Evolutionary conservation across 2,888 invertebrate genomes (phyloP).

Genomic region (Xiphydria camelus): DNA sequence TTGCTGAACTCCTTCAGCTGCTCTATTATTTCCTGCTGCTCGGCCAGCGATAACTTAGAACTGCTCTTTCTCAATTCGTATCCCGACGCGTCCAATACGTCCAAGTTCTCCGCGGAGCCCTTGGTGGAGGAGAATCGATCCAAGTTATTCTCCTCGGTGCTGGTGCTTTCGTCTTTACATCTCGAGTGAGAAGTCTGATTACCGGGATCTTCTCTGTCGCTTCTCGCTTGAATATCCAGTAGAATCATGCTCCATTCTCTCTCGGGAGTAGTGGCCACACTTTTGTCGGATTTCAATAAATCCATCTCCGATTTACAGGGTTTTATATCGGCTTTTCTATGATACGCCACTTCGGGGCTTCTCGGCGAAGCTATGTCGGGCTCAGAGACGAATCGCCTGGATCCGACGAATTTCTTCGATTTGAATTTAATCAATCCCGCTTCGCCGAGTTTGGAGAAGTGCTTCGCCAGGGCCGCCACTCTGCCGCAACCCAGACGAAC

Average conservation of each 20-base stretch:
- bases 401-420: slow-evolving; percentile 36
- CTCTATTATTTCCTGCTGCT: slow-evolving; percentile 47
- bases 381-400: slow-evolving; percentile 50
- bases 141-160: not conserved
- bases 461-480: slow-evolving; percentile 72
- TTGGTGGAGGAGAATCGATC: not conserved
- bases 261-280: slow-evolving; percentile 35
- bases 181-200: not conserved
- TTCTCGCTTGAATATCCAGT: slow-evolving; percentile 41
- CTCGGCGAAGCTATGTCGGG: slow-evolving; percentile 50
- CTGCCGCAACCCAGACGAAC: slow-evolving; percentile 70
- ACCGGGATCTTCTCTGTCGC: slow-evolving; percentile 18
- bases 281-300: slow-evolving; percentile 34
- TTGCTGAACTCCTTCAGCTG: slow-evolving; percentile 50
- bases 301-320: slow-evolving; percentile 49
- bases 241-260: slow-evolving; percentile 45
- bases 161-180: slow-evolving; percentile 1
- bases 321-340: slow-evolving; percentile 16
- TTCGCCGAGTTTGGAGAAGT: slow-evolving; percentile 62
- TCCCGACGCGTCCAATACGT: slow-evolving; percentile 2
- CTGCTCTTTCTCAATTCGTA: slow-evolving; percentile 14
- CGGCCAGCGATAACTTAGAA: slow-evolving; percentile 42
- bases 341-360: slow-evolving; percentile 18
- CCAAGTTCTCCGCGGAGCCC: not conserved
- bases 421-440: slow-evolving; percentile 51